Evolutionary conservation across 1,140 invertebrate species (phyloP).

Genomic region (Lucilia cuprina): DNA sequence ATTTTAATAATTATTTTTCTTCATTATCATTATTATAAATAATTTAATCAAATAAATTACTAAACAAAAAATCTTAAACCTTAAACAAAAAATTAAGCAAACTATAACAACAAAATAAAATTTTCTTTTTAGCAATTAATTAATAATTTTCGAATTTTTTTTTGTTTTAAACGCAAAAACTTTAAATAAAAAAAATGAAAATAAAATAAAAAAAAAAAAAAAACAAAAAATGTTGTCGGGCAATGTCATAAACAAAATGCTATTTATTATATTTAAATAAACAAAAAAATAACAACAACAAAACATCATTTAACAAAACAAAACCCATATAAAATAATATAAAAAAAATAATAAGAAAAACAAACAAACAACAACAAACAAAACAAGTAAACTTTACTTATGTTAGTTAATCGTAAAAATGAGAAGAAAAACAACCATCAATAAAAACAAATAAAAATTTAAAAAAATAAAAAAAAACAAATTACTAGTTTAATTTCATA

Average conservation of each 20-base stretch:
- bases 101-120: not conserved
- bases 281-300: not conserved
- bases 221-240: conserved; percentile 13
- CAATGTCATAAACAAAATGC: conserved; percentile 28
- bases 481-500: conserved; percentile 20
- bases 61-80: not conserved
- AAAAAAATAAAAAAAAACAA: conserved; percentile 30
- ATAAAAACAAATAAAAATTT: conserved; percentile 33
- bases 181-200: too few relatives aligned
- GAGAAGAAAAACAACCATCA: conserved; percentile 36
- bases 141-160: not conserved
- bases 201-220: not conserved
- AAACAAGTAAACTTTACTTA: conserved; percentile 33
- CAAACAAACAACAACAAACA: conserved; percentile 23
- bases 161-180: not conserved
- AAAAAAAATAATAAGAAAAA: conserved; percentile 34
- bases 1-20: not conserved
- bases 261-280: conserved; percentile 30
- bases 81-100: too few relatives aligned
- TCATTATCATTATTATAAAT: not conserved
- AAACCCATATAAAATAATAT: conserved; percentile 22
- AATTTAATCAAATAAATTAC: not conserved
- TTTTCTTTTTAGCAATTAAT: not conserved
- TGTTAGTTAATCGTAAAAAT: conserved; percentile 33
- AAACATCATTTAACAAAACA: not conserved